Evolutionary conservation across 2,113 vertebrate genomes (phyloP).

Genomic region (Calidris pugnax): DNA sequence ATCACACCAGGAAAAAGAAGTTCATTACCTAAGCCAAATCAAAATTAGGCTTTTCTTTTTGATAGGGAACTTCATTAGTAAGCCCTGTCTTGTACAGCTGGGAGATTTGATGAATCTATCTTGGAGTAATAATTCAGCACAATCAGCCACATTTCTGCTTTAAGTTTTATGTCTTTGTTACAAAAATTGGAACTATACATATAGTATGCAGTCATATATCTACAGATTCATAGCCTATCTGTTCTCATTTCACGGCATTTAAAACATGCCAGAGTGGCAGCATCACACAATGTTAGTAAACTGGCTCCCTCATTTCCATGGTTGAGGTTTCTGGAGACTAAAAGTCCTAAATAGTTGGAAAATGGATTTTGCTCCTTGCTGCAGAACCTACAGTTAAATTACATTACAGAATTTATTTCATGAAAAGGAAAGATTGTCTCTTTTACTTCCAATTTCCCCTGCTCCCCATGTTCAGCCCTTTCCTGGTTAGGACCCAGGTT

Average conservation of each 20-base stretch:
- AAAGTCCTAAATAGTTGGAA: constrained; percentile 22
- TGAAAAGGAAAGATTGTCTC: constrained; percentile 16
- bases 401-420: constrained; percentile 34
- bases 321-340: constrained; percentile 4
- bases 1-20: constrained; percentile 99
- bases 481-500: constrained; percentile 5
- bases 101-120: constrained; percentile 98
- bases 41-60: constrained; percentile 99
- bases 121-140: constrained; percentile 96
- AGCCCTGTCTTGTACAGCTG: constrained; percentile 97
- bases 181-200: constrained; percentile 67
- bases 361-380: constrained; percentile 42
- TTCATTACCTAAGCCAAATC: constrained; percentile 99
- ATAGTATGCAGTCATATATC: not conserved
- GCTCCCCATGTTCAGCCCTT: not conserved
- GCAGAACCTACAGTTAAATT: constrained; percentile 27
- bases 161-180: constrained; percentile 88
- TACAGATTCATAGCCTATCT: constrained; percentile 39
- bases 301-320: constrained; percentile 42
- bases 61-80: constrained; percentile 99
- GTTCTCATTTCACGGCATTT: constrained; percentile 55
- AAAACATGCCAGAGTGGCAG: constrained; percentile 14
- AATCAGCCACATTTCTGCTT: constrained; percentile 89
- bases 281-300: constrained; percentile 46
- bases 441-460: not conserved